Conservation (phyloP, 2,113 vertebrate genomes). For the Psittacus erithacus region DNA sequence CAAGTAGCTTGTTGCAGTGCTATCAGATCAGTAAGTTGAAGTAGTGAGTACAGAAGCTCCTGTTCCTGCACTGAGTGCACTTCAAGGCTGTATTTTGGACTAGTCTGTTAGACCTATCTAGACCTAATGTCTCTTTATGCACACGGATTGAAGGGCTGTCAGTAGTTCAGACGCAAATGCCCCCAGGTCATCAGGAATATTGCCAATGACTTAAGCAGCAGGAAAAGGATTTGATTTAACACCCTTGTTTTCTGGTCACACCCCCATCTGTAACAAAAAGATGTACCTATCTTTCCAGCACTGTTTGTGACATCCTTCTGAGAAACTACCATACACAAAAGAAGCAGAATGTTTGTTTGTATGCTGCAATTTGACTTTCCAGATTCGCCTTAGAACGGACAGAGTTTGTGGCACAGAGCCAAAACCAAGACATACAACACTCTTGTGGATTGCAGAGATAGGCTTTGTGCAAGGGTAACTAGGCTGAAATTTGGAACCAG, state of each 20-base stretch:
- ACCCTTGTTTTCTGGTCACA: not conserved
- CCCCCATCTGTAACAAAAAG: not conserved
- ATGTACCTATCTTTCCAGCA: not conserved
- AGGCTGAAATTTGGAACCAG: slow-evolving; percentile 5
- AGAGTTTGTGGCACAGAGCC: not conserved
- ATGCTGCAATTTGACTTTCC: not conserved
- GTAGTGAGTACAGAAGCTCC: not conserved
- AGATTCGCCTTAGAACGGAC: not conserved
- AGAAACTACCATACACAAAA: not conserved
- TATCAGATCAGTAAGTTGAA: not conserved
- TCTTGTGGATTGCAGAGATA: not conserved
- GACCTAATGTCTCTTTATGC: not conserved
- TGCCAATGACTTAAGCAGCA: not conserved
- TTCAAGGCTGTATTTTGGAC: not conserved
- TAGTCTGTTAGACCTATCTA: not conserved
- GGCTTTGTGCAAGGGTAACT: not conserved
- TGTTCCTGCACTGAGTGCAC: not conserved
- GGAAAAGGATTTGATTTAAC: not conserved
- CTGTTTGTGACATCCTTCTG: not conserved
- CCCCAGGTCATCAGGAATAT: not conserved
- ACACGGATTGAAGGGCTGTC: not conserved
- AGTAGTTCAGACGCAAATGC: not conserved
- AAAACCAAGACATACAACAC: slow-evolving; percentile 14
- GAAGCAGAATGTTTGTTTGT: slow-evolving; percentile 19
- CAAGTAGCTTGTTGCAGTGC: not conserved